These are phyloP conservation scores for Malurus leucopterus DNA, from an alignment of 2,797 vertebrate genomes.

Conservation along the genomic window DNA sequence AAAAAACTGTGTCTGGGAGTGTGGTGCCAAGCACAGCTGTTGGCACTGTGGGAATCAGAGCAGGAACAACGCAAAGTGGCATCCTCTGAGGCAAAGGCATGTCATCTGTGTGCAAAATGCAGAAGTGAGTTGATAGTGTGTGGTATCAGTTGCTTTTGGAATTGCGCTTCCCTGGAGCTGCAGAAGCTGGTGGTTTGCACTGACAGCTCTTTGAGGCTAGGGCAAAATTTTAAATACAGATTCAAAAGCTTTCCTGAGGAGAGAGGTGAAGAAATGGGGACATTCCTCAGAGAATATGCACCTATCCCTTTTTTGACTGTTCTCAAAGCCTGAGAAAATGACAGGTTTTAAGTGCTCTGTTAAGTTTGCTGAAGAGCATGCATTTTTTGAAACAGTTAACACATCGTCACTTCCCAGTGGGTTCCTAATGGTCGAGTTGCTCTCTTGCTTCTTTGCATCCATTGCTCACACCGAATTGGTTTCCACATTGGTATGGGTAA, in stretches of 20 bases:
- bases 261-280: neutral
- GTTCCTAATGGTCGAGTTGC: neutral
- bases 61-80: fast-evolving
- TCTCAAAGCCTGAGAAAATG: neutral
- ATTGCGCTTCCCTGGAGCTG: neutral
- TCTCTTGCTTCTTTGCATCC: neutral
- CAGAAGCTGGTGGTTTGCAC: neutral
- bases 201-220: neutral
- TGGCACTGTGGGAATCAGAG: neutral
- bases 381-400: neutral
- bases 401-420: fast-evolving
- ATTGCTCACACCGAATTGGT: neutral
- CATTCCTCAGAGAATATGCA: neutral
- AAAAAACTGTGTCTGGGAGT: neutral
- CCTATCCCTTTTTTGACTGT: neutral
- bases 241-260: neutral
- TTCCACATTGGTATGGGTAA: neutral
- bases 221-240: neutral
- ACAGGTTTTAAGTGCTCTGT: neutral
- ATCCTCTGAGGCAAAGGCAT: neutral
- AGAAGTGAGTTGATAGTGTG: neutral
- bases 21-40: fast-evolving
- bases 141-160: neutral
- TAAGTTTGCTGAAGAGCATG: neutral
- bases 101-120: neutral